A percentile compares a stretch with the other conserved stretches of the same genome.
These are phyloP conservation scores for Drosophila eugracilis DNA, from an alignment of 1,140 invertebrate species.

Conservation along the genomic window DNA sequence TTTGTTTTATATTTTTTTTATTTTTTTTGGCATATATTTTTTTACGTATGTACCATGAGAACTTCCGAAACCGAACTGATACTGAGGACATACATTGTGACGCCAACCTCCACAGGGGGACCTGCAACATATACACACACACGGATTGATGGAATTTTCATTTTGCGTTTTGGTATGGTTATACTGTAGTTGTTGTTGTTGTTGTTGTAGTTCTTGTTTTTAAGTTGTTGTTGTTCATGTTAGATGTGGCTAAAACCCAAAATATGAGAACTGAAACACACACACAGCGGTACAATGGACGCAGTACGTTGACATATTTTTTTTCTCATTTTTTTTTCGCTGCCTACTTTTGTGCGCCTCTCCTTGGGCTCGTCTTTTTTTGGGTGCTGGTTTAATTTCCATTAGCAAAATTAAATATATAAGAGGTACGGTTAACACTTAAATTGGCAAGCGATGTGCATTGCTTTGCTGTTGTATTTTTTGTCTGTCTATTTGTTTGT, in stretches of 20 bases:
- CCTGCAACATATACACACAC: constrained; percentile 90
- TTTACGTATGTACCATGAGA: constrained; percentile 93
- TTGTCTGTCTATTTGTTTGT: constrained; percentile 16
- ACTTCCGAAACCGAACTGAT: constrained; percentile 99
- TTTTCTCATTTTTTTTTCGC: constrained; percentile 22
- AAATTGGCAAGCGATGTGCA: constrained; percentile 50
- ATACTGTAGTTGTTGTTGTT: constrained; percentile 42
- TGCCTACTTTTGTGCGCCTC: constrained; percentile 31
- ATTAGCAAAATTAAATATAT: constrained; percentile 75
- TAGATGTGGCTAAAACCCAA: constrained; percentile 60
- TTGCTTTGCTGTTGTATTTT: constrained; percentile 34
- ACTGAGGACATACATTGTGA: constrained; percentile 99
- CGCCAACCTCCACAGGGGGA: constrained; percentile 97
- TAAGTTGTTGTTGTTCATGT: constrained; percentile 23
- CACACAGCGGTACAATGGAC: constrained; percentile 48
- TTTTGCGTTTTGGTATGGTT: constrained; percentile 47
- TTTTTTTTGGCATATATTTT: constrained; percentile 42
- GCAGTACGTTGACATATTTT: constrained; percentile 31
- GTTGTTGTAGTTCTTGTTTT: constrained; percentile 16
- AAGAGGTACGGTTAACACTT: constrained; percentile 47
- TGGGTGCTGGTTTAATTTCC: constrained; percentile 63
- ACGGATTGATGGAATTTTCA: constrained; percentile 73
- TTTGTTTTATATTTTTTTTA: constrained; percentile 28
- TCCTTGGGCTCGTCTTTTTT: constrained; percentile 17
- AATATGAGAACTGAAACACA: constrained; percentile 56